Conservation (phyloP, 2,888 invertebrate genomes). For the Pherbina coryleti region DNA sequence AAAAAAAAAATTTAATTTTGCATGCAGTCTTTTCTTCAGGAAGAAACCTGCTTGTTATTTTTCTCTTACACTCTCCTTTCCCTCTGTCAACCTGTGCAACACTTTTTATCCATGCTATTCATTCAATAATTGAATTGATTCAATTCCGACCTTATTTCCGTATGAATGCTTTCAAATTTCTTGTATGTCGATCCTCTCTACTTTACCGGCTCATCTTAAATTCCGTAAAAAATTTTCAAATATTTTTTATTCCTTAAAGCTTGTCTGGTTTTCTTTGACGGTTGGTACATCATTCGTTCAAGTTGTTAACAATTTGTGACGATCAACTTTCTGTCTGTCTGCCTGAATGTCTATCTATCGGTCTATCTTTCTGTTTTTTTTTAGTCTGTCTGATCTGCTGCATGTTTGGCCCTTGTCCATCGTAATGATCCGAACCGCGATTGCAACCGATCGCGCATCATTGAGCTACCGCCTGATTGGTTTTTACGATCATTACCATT, state of each 20-base stretch:
- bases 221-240: not conserved
- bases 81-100: too few relatives aligned
- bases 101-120: not conserved
- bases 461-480: conserved; percentile 18
- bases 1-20: too few relatives aligned
- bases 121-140: not conserved
- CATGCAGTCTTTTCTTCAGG: not conserved
- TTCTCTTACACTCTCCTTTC: not conserved
- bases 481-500: conserved; percentile 36
- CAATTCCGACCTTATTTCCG: not conserved
- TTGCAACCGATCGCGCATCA: conserved; percentile 9
- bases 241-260: too few relatives aligned
- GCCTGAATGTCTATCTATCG: not conserved
- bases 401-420: not conserved
- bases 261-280: not conserved
- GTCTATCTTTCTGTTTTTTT: not conserved
- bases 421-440: not conserved
- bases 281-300: conserved; percentile 25
- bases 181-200: not conserved
- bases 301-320: conserved; percentile 32
- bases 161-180: not conserved
- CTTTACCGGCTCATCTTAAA: not conserved
- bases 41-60: not conserved
- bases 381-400: not conserved
- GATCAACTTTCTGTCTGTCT: conserved; percentile 14